Base-by-base conservation (phyloP, 2,888 invertebrate species). In the Apodemia mormo region DNA sequence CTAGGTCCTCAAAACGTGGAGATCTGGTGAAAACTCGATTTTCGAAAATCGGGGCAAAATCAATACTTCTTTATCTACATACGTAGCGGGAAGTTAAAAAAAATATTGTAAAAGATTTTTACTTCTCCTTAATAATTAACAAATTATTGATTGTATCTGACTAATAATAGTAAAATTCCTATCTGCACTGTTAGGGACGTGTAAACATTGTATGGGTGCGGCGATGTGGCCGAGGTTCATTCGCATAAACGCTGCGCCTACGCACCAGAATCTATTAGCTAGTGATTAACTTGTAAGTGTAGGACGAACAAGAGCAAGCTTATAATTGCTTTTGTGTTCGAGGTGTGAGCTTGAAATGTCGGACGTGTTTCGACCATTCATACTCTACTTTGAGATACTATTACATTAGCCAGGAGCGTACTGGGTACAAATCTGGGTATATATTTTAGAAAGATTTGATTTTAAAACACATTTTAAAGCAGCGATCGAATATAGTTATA, bases 261-360 rank as follows among this genome's bases (percentile, higher is more conserved):
- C 90, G 83, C 85, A 78, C 14, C 76, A 80, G 87, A 85, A 88
- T 88, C 82, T 79, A 87, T 89, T 88, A 86, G 78, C 79, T 73
- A 80, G 80, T 82, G 89, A 91, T 92, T 90, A 88, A 90, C 87
- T 88, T 86, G 89, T 89, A 83, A 82, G 85, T 82, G 89, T 89
- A 85, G 87, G 89, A 74, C 66, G 82, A 72, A 76, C 71, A 68
- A 76, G 79, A 75, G 75, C 68, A 77, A 81, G 58, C 58, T 79
- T 81, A 81, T 83, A 83, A 84, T 85, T 78, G 83, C 85, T 81
- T 86, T 88, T 87, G 87, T 87, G 75, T 76, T 77, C 72, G 71
- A 74, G 72, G 71, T 75, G 70, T 69, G 14, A 9, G 45, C 80
- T 79, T 77, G 80, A 76, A 80, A 78, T 61, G 58, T 61, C 77